These are phyloP conservation scores for Pontoporia blainvillei DNA, from an alignment of 2,113 vertebrate genomes.

Conservation along the genomic window DNA sequence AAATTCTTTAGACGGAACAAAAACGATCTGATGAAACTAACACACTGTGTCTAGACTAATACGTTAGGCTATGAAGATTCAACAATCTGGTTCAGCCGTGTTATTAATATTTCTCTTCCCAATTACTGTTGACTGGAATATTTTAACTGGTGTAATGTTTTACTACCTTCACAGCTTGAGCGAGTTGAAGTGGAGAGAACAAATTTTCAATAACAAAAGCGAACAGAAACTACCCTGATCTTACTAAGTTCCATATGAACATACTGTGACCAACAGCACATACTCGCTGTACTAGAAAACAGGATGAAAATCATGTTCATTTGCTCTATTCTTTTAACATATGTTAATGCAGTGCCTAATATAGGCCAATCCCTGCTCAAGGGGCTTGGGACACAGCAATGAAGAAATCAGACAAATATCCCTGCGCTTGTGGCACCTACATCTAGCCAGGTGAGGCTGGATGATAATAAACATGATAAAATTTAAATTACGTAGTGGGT, in stretches of 20 bases:
- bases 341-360: background rate
- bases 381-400: too few relatives aligned
- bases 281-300: background rate
- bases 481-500: background rate
- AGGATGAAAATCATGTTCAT: background rate
- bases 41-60: background rate
- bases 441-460: background rate
- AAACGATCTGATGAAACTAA: background rate
- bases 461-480: background rate
- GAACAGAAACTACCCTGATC: background rate
- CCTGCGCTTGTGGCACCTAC: background rate
- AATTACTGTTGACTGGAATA: conserved; percentile 52
- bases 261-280: background rate
- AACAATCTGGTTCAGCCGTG: background rate
- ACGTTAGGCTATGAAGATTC: background rate
- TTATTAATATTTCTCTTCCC: conserved; percentile 29
- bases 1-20: background rate
- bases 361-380: background rate
- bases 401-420: background rate
- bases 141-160: conserved; percentile 52
- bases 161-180: conserved; percentile 39
- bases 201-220: background rate
- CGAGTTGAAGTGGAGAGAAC: conserved; percentile 1
- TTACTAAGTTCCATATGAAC: background rate
- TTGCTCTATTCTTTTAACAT: background rate